These are phyloP conservation scores for Pimpla rufipes DNA, from an alignment of 2,888 invertebrate genomes.

Conservation along the genomic window DNA sequence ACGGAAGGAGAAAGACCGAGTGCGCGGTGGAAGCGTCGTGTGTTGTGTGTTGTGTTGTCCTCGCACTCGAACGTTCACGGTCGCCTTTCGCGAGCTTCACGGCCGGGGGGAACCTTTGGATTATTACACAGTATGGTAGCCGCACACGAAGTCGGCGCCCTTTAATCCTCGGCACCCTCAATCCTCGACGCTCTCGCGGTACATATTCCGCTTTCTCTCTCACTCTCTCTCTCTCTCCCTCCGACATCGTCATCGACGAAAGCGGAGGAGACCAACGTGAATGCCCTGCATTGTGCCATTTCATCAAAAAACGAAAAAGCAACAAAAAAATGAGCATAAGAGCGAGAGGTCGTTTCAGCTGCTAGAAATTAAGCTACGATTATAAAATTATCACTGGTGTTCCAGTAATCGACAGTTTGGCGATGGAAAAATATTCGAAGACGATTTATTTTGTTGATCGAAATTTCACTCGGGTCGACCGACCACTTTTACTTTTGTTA, in stretches of 20 bases:
- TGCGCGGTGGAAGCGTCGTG: conserved; percentile 1
- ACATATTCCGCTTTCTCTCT: conserved; percentile 48
- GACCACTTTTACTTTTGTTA: no score
- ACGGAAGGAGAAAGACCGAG: conserved; percentile 37
- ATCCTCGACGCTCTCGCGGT: conserved; percentile 62
- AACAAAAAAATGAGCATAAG: neutral
- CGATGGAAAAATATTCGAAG: neutral
- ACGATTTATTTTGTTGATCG: no score
- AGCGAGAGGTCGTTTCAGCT: conserved; percentile 72
- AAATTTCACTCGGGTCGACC: no score
- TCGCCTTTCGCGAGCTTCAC: conserved; percentile 44
- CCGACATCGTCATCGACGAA: conserved; percentile 5
- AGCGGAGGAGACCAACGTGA: conserved; percentile 69
- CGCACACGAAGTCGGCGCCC: conserved; percentile 82
- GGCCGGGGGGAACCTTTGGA: conserved; percentile 53
- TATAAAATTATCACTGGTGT: conserved; percentile 71
- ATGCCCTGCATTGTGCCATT: conserved; percentile 78
- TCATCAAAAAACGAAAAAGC: neutral
- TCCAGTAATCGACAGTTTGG: neutral
- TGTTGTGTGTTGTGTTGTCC: conserved; percentile 8
- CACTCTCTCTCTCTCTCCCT: conserved; percentile 12
- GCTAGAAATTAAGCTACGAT: conserved; percentile 78
- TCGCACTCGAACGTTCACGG: conserved; percentile 46
- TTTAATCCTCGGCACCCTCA: conserved; percentile 79
- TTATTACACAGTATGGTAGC: conserved; percentile 80